A percentile compares a stretch with the other conserved stretches of the same genome.
These are phyloP conservation scores for Hybognathus amarus DNA, from an alignment of 2,797 vertebrate species.

Conservation along the genomic window DNA sequence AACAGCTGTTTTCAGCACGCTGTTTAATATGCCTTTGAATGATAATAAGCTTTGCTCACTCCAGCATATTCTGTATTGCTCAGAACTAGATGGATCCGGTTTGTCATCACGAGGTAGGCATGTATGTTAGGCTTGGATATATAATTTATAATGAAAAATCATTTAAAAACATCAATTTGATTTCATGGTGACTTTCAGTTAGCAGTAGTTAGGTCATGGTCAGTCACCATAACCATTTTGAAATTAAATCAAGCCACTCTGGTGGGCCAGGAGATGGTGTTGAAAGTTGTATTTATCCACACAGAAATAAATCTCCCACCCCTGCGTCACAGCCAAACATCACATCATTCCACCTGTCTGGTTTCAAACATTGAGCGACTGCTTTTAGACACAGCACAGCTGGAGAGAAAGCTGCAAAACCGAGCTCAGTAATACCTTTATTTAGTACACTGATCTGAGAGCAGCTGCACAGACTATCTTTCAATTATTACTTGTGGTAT, in stretches of 20 bases:
- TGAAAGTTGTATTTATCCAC: constrained; percentile 67
- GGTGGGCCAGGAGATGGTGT: constrained; percentile 55
- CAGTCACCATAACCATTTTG: constrained; percentile 17
- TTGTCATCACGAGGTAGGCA: too few species aligned
- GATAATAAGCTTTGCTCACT: too few species aligned
- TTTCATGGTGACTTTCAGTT: not conserved
- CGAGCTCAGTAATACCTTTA: constrained; percentile 19
- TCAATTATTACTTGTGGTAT: not conserved
- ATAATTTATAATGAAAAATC: not conserved
- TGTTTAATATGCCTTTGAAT: too few species aligned
- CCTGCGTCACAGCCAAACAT: constrained; percentile 57
- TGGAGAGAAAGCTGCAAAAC: constrained; percentile 44
- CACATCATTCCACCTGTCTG: constrained; percentile 64
- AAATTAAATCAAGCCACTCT: constrained; percentile 61
- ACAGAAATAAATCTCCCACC: constrained; percentile 68
- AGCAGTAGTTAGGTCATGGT: not conserved
- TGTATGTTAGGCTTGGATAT: too few species aligned
- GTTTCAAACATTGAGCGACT: constrained; percentile 66
- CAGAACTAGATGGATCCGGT: too few species aligned
- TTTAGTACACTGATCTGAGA: constrained; percentile 37
- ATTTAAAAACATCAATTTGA: not conserved
- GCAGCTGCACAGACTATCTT: constrained; percentile 14
- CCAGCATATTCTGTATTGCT: too few species aligned
- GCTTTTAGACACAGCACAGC: constrained; percentile 59
- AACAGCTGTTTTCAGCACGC: too few species aligned